Conservation (phyloP, 1,140 invertebrate species). For the Lasioglossum baleicum region DNA sequence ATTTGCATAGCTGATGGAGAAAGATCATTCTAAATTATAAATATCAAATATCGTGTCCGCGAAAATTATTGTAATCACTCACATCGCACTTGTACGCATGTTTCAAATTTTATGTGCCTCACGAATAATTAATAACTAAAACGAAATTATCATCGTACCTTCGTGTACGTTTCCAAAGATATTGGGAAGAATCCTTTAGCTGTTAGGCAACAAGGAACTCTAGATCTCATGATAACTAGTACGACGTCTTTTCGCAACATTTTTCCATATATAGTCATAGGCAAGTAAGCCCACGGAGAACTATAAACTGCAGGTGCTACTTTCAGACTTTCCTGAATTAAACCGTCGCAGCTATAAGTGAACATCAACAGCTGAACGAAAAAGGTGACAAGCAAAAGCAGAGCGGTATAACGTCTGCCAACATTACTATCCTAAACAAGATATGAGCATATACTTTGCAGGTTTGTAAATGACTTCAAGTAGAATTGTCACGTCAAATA, state of each 20-base stretch:
- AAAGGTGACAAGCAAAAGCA: conserved; percentile 29
- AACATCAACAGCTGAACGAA: conserved; percentile 44
- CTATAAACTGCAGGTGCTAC: conserved; percentile 37
- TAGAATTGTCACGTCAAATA: too few relatives aligned
- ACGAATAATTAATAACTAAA: too few relatives aligned
- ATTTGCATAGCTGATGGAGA: too few relatives aligned
- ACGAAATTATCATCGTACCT: conserved; percentile 15
- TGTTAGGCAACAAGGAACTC: neutral
- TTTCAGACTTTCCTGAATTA: conserved; percentile 43
- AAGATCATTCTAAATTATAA: too few relatives aligned
- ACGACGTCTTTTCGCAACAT: conserved; percentile 24
- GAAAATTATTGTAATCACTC: too few relatives aligned
- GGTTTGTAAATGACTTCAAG: too few relatives aligned
- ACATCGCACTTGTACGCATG: too few relatives aligned
- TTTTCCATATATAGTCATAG: conserved; percentile 15
- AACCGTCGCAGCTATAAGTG: conserved; percentile 44
- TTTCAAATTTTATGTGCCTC: too few relatives aligned
- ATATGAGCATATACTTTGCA: neutral
- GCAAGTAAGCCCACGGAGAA: conserved; percentile 25
- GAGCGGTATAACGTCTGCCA: conserved; percentile 25
- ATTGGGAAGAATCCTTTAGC: conserved; percentile 58
- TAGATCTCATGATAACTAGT: conserved; percentile 38
- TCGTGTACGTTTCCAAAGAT: conserved; percentile 49
- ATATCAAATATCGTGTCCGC: too few relatives aligned
- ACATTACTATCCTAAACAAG: conserved; percentile 23